Conservation (phyloP, 1,140 invertebrate genomes). For the Drosophila lini region DNA sequence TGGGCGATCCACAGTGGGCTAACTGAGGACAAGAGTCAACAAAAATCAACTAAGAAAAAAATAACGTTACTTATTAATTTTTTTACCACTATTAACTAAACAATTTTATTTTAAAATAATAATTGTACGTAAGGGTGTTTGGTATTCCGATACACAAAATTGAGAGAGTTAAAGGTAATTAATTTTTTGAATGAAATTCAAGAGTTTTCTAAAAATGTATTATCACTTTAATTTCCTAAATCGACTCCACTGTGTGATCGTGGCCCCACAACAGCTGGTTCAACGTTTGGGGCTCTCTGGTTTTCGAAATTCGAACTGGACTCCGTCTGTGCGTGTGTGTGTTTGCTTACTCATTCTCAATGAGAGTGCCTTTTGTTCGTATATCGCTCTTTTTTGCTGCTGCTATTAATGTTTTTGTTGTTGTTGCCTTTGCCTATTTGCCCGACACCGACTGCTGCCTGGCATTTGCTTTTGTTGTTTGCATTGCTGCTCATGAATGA, state of each 20-base stretch:
- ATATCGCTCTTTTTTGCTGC: conserved; percentile 28
- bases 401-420: conserved; percentile 34
- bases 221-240: not conserved
- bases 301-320: conserved; percentile 65
- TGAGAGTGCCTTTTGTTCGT: conserved; percentile 46
- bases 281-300: conserved; percentile 33
- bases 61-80: not conserved
- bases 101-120: not conserved
- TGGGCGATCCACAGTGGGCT: conserved; percentile 5
- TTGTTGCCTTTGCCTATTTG: conserved; percentile 57
- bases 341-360: conserved; percentile 57
- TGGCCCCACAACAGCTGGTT: conserved; percentile 28
- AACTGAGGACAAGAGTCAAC: not conserved
- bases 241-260: conserved; percentile 1
- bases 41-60: not conserved
- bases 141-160: not conserved
- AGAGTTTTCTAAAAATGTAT: not conserved
- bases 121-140: not conserved
- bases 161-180: not conserved
- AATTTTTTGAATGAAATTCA: not conserved
- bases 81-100: too few relatives aligned
- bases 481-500: conserved; percentile 65
- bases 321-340: conserved; percentile 22
- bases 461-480: conserved; percentile 52
- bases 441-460: conserved; percentile 63